Percentiles rank a stretch among this genome's conserved stretches.
Conservation (phyloP, 2,888 invertebrate species). For the Caenorhabditis sp. region DNA sequence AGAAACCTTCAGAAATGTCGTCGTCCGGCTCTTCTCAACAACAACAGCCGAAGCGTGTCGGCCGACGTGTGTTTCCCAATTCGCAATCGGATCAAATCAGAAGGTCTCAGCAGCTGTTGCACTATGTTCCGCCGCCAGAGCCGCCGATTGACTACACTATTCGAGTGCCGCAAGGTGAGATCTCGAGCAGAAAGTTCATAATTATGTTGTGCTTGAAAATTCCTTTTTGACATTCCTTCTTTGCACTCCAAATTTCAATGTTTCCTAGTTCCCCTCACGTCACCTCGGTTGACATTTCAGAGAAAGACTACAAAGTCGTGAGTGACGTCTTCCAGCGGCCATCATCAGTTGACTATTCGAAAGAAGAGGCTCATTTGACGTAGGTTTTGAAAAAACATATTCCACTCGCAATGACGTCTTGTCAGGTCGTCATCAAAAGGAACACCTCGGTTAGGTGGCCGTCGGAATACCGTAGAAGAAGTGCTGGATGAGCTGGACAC, state of each 20-base stretch:
- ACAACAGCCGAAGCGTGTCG: slow-evolving; percentile 54
- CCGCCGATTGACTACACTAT: slow-evolving; percentile 66
- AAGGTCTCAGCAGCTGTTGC: slow-evolving; percentile 43
- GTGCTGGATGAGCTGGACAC: slow-evolving; percentile 61
- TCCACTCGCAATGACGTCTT: neutral
- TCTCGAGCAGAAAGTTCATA: too few species aligned
- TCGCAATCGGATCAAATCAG: slow-evolving; percentile 42
- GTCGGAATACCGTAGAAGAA: slow-evolving; percentile 58
- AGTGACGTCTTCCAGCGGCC: slow-evolving; percentile 59
- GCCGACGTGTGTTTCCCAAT: slow-evolving; percentile 56
- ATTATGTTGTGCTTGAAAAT: too few species aligned
- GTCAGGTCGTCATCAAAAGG: slow-evolving; percentile 49
- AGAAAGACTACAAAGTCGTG: slow-evolving; percentile 57
- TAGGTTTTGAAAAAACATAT: neutral
- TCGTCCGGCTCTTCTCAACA: slow-evolving; percentile 46
- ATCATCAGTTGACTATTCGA: slow-evolving; percentile 55
- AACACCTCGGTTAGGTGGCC: slow-evolving; percentile 44
- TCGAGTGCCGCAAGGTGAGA: slow-evolving; percentile 50
- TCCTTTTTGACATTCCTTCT: too few species aligned
- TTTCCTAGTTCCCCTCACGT: too few species aligned
- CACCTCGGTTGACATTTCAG: too few species aligned
- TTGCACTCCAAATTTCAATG: too few species aligned
- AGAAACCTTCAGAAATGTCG: slow-evolving; percentile 22
- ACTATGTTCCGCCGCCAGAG: slow-evolving; percentile 56
- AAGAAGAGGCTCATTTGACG: slow-evolving; percentile 55